A percentile compares a stretch with the other conserved stretches of the same genome.
phyloP scores from a whole-genome alignment of 2,888 invertebrate species.

The Synergus itoensis region DNA sequence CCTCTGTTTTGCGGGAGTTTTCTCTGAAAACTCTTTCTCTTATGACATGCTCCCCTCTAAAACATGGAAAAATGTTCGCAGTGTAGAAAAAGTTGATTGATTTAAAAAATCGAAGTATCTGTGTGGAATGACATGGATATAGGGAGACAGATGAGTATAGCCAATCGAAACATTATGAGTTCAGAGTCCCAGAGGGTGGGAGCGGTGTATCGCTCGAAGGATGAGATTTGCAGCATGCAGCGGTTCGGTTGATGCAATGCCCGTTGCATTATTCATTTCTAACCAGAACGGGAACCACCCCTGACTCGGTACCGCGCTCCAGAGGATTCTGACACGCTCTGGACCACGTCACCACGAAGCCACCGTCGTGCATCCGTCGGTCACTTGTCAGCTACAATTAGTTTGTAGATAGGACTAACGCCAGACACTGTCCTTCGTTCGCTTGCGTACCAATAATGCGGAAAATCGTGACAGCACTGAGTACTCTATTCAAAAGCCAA shows the following conservation, averaged over 20 bases:
- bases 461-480: slow-evolving; percentile 37
- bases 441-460: slow-evolving; percentile 44
- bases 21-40: no score
- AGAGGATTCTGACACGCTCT: slow-evolving; percentile 59
- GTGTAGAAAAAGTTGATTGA: neutral
- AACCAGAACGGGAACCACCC: slow-evolving; percentile 66
- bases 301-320: slow-evolving; percentile 59
- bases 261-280: slow-evolving; percentile 75
- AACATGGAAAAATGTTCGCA: neutral
- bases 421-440: slow-evolving; percentile 27
- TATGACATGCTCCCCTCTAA: neutral
- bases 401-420: slow-evolving; percentile 47
- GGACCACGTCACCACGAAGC: slow-evolving; percentile 65
- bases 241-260: slow-evolving; percentile 71
- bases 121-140: neutral
- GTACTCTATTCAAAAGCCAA: slow-evolving; percentile 30
- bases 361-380: slow-evolving; percentile 56
- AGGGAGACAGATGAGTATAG: slow-evolving; percentile 53
- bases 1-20: neutral
- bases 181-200: slow-evolving; percentile 45
- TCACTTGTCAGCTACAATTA: slow-evolving; percentile 68
- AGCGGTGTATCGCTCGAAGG: slow-evolving; percentile 60
- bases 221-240: slow-evolving; percentile 70
- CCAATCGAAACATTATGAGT: slow-evolving; percentile 58
- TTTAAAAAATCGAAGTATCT: neutral